These are phyloP conservation scores for Ceraclea dissimilis DNA, from an alignment of 2,888 invertebrate species.

Conservation along the genomic window DNA sequence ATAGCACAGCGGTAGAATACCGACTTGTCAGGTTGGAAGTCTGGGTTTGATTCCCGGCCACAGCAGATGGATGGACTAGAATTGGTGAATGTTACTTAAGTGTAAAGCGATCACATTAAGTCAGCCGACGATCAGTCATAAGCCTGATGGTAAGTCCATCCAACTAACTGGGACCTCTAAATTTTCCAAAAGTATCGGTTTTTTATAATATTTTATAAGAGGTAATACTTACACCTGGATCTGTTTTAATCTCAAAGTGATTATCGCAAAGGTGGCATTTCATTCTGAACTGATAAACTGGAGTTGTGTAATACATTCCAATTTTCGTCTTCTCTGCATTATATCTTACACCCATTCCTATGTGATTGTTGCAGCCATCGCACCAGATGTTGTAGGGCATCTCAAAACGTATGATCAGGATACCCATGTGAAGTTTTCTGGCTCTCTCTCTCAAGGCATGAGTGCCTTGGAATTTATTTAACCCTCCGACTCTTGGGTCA, in stretches of 20 bases:
- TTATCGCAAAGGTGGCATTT: constrained; percentile 98
- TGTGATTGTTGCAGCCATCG: constrained; percentile 94
- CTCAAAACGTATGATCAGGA: constrained; percentile 94
- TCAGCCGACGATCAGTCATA: no score
- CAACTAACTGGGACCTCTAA: no score
- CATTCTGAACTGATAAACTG: constrained; percentile 97
- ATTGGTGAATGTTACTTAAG: no score
- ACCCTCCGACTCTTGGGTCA: constrained; percentile 87
- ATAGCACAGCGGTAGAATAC: no score
- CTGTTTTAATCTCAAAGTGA: constrained; percentile 96
- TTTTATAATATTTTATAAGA: no score
- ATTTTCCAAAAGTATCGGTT: no score
- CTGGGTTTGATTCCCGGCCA: no score
- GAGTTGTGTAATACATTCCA: constrained; percentile 98
- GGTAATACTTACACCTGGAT: constrained; percentile 72
- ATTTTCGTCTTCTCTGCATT: constrained; percentile 89
- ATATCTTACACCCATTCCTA: constrained; percentile 98
- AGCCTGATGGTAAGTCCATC: no score
- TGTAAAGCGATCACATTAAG: no score
- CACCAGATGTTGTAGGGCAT: constrained; percentile 99
- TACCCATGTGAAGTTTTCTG: constrained; percentile 89
- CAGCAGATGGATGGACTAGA: no score
- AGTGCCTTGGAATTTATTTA: constrained; percentile 89
- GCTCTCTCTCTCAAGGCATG: constrained; percentile 96
- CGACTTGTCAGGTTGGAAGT: no score